Evolutionary conservation across 2,113 vertebrate genomes (phyloP), one percentile per base, ranked within the genome.

Genomic region (Oplegnathus fasciatus): DNA sequence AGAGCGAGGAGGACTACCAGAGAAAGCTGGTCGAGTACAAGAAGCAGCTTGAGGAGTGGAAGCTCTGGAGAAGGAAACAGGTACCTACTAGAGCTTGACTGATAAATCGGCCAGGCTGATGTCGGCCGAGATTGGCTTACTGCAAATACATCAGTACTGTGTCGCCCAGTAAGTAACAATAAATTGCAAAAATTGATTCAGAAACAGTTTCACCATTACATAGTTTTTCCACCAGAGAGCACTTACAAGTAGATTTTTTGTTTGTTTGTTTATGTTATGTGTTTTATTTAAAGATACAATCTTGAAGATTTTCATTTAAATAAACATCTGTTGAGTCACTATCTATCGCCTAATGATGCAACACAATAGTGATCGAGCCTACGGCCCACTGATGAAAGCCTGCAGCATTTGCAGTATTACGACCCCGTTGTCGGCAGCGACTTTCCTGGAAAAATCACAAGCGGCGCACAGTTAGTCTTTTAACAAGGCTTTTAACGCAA

Each of bases 41-140:
- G 86, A 83, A 62, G 34, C 94, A 92, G 6, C 91, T 96, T 65
- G 96, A 96, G 68, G 95, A 96, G 34, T 99, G 98, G 98, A 98
- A 97, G 76, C 88, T 95, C 48, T 98, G 97, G 97, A 97, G 86
- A 89, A 98, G 91, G 80, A 91, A 95, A 66, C 96, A 97, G 94
- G 98, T 99, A 75, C 40, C 7, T 2, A 6, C 20, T 42, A 11
- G 9, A 28, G 11, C 13, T 4, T 3, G 14, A 40, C 1, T 15
- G n/a, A 44, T 57, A 18, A 62, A 64, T n/a, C 7, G 2, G 9
- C 10, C 2, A 22, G 3, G 18, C 13, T 11, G 32, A 54, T 37
- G 34, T 37, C 34, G 34, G 24, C n/a, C 0, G 8, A 28, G 40
- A 11, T 71, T 20, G 22, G 13, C 10, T 64, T 3, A 50, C 6